Conservation (phyloP, 2,797 vertebrate genomes). For the Molossus molossus region DNA sequence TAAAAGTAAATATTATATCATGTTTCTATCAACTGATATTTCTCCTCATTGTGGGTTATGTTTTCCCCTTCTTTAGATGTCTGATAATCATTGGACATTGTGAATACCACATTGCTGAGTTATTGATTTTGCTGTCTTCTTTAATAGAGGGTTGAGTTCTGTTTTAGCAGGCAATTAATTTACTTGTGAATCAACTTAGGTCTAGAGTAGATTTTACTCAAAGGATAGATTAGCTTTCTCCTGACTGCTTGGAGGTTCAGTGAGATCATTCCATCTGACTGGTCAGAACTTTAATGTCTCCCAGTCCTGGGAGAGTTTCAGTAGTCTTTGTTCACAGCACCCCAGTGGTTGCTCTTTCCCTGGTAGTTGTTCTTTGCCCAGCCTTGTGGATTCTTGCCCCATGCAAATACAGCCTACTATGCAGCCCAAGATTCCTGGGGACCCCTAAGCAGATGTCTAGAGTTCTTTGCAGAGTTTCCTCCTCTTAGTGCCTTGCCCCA, state of each 20-base stretch:
- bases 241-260: not conserved
- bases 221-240: not conserved
- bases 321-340: not conserved
- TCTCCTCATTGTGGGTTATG: not conserved
- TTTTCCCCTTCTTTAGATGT: slow-evolving; percentile 9
- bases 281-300: not conserved
- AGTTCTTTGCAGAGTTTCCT: not conserved
- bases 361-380: not conserved
- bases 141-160: slow-evolving; percentile 2
- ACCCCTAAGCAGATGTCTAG: not conserved
- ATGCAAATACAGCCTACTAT: not conserved
- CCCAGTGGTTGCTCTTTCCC: not conserved
- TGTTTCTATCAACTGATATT: not conserved
- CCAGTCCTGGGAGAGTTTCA: not conserved
- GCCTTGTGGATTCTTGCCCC: not conserved
- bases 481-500: not conserved
- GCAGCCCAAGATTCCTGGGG: not conserved
- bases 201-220: not conserved
- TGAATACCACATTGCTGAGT: not conserved
- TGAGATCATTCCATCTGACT: not conserved
- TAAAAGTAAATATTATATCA: not conserved
- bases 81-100: not conserved
- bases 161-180: not conserved
- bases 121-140: slow-evolving; percentile 5
- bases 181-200: not conserved